phyloP scores from a whole-genome alignment of 2,113 vertebrate genomes.

The Centropus unirufus region DNA sequence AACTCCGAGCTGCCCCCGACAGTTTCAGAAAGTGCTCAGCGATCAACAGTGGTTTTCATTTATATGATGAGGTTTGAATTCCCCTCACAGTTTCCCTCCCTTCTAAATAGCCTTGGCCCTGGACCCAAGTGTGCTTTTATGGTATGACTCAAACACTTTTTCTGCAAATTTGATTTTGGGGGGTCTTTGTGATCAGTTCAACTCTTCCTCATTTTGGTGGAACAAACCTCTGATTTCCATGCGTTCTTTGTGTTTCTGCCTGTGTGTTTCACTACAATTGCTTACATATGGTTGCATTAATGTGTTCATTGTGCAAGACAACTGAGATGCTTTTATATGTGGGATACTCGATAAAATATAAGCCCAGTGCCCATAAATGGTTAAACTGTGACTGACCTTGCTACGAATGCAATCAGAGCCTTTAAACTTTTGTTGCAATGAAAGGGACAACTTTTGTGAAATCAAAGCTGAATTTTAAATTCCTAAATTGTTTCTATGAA shows the following conservation, averaged over 20 bases:
- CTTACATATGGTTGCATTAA: neutral
- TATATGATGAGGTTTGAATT: neutral
- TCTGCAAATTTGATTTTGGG: neutral
- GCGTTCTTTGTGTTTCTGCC: neutral
- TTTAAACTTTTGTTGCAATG: neutral
- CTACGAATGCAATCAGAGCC: neutral
- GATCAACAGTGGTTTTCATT: neutral
- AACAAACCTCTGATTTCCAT: neutral
- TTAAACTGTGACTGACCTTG: neutral
- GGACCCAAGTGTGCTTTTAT: neutral
- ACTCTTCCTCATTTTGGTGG: neutral
- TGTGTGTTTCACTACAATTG: neutral
- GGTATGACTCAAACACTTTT: neutral
- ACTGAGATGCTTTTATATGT: neutral
- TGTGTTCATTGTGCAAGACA: neutral
- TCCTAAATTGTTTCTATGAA: neutral
- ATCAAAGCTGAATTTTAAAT: conserved; percentile 3
- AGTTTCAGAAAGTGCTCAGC: neutral
- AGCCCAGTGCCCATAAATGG: neutral
- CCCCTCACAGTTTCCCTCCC: neutral
- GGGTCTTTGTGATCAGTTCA: neutral
- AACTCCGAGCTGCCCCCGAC: neutral
- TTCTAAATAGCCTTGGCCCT: neutral
- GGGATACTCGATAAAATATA: neutral
- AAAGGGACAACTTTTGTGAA: neutral